A percentile compares a stretch with the other conserved stretches of the same genome.
Conservation (phyloP, 2,888 invertebrate genomes). For the Taenaris catops region DNA sequence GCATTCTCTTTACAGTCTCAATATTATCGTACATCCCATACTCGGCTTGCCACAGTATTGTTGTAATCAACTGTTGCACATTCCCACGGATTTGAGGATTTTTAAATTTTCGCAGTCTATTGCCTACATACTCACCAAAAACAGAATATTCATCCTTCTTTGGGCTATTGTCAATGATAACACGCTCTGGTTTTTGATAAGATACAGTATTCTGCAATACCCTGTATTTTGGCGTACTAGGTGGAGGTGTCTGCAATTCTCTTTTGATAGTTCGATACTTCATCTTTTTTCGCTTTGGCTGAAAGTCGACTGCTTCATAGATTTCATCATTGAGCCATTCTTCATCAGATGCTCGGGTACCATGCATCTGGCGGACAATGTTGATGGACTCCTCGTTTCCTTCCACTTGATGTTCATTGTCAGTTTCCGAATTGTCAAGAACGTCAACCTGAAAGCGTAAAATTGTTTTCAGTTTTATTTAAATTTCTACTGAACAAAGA, state of each 20-base stretch:
- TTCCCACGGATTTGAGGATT: slow-evolving; percentile 52
- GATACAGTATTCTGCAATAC: slow-evolving; percentile 12
- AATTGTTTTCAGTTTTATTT: too few species aligned
- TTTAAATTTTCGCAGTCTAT: slow-evolving; percentile 59
- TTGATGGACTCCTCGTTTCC: slow-evolving; percentile 44
- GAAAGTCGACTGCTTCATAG: slow-evolving; percentile 47
- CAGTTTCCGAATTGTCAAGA: slow-evolving; percentile 43
- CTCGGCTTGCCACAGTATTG: slow-evolving; percentile 68
- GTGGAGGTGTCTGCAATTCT: slow-evolving; percentile 50
- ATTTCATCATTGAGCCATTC: slow-evolving; percentile 69
- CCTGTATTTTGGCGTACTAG: slow-evolving; percentile 22
- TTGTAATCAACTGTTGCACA: slow-evolving; percentile 64
- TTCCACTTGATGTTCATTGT: slow-evolving; percentile 34
- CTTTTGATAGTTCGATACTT: slow-evolving; percentile 54
- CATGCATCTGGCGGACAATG: slow-evolving; percentile 54
- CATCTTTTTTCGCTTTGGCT: slow-evolving; percentile 45
- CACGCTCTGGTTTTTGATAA: slow-evolving; percentile 21
- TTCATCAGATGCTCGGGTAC: slow-evolving; percentile 46
- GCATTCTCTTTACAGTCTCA: slow-evolving; percentile 55
- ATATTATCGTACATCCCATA: slow-evolving; percentile 63
- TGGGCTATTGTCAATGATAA: slow-evolving; percentile 34
- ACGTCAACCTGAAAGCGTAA: slow-evolving; percentile 47
- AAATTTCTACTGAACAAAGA: too few species aligned
- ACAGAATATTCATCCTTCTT: slow-evolving; percentile 57
- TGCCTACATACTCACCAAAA: slow-evolving; percentile 67